These are phyloP conservation scores for Cololabis saira DNA, from an alignment of 2,113 vertebrate species.

Conservation along the genomic window DNA sequence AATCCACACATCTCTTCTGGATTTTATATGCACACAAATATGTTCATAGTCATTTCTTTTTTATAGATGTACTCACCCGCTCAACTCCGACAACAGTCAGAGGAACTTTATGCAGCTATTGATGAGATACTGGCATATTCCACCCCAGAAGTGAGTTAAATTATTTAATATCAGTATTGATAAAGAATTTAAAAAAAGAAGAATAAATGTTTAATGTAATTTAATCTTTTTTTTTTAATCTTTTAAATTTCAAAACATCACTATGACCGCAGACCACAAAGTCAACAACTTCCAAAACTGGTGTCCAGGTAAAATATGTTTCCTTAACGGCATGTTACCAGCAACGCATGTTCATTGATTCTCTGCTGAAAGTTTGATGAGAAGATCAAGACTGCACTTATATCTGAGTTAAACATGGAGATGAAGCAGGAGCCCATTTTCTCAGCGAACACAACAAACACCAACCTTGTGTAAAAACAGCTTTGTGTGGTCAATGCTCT, in stretches of 20 bases:
- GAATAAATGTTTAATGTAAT: not conserved
- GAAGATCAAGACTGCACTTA: not conserved
- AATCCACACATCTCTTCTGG: not conserved
- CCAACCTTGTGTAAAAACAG: no score
- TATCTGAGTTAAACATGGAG: not conserved
- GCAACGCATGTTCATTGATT: not conserved
- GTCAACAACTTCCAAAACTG: constrained; percentile 61
- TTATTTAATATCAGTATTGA: not conserved
- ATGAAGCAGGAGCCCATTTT: not conserved
- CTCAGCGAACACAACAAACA: not conserved
- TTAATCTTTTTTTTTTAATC: constrained; percentile 23
- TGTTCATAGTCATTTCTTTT: constrained; percentile 22
- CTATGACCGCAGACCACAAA: constrained; percentile 75
- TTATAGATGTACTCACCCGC: constrained; percentile 91
- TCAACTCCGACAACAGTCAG: constrained; percentile 90
- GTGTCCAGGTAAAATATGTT: constrained; percentile 79
- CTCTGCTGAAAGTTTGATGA: not conserved
- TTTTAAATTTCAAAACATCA: constrained; percentile 73
- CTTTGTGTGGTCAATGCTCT: no score
- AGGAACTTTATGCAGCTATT: constrained; percentile 92
- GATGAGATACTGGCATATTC: constrained; percentile 90
- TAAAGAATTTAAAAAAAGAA: not conserved
- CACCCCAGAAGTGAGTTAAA: constrained; percentile 81
- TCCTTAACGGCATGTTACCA: not conserved
- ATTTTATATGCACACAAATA: not conserved